phyloP scores from a whole-genome alignment of 2,888 invertebrate species.

The Caenorhabditis uteleia region DNA sequence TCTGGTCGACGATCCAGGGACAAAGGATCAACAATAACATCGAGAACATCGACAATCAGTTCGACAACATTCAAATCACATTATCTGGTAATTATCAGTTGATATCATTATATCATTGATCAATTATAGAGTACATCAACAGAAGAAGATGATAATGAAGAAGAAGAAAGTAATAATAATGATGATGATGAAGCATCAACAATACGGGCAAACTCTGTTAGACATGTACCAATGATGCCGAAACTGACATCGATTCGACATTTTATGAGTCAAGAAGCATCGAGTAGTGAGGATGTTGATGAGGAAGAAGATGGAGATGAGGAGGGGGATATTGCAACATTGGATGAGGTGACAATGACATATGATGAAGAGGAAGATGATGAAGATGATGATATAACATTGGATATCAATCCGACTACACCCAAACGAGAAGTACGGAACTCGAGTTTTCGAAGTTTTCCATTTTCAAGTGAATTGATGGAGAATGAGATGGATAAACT shows the following conservation, averaged over 20 bases:
- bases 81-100: slow-evolving; percentile 12
- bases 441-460: slow-evolving; percentile 27
- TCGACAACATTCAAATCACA: slow-evolving; percentile 20
- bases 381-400: slow-evolving; percentile 26
- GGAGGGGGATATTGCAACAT: slow-evolving; percentile 22
- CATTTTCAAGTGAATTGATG: slow-evolving; percentile 28
- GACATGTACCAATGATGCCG: slow-evolving; percentile 32
- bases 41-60: slow-evolving; percentile 26
- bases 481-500: slow-evolving; percentile 35
- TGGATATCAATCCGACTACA: not conserved
- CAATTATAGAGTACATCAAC: slow-evolving; percentile 10
- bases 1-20: slow-evolving; percentile 8
- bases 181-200: slow-evolving; percentile 35
- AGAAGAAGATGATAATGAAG: slow-evolving; percentile 11
- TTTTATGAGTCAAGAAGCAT: slow-evolving; percentile 9
- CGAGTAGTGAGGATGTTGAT: not conserved
- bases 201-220: slow-evolving; percentile 22
- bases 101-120: not conserved
- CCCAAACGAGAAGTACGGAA: slow-evolving; percentile 14
- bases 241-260: slow-evolving; percentile 32
- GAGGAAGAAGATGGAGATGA: slow-evolving; percentile 1
- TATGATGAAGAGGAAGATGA: slow-evolving; percentile 23
- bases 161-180: slow-evolving; percentile 11
- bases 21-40: slow-evolving; percentile 21
- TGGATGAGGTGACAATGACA: slow-evolving; percentile 14